Evolutionary conservation across 2,797 vertebrate species (phyloP).

Genomic region (Caiman crocodilus): DNA sequence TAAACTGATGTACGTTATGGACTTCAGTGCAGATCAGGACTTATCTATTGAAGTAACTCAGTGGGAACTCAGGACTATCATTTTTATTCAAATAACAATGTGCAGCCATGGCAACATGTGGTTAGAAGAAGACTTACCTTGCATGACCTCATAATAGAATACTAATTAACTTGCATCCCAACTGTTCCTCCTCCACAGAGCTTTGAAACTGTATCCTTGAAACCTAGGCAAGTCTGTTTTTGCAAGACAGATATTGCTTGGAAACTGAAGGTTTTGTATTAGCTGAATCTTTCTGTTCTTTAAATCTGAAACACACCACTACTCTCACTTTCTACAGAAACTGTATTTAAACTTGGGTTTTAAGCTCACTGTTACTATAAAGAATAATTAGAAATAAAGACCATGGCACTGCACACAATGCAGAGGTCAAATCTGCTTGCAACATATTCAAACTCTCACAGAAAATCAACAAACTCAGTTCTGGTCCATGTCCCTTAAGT

Average conservation of each 20-base stretch:
- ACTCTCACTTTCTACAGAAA: background rate
- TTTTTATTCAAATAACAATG: slow-evolving; percentile 1
- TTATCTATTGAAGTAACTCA: slow-evolving; percentile 17
- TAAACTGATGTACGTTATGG: background rate
- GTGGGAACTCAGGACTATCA: background rate
- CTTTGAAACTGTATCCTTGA: slow-evolving; percentile 45
- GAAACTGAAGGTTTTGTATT: background rate
- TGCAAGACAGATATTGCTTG: background rate
- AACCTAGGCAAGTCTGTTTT: background rate
- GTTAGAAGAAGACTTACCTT: slow-evolving; percentile 40
- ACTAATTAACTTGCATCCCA: slow-evolving; percentile 44
- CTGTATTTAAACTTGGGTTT: background rate
- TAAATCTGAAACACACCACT: background rate
- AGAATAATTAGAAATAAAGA: background rate
- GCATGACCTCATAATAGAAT: slow-evolving; percentile 22
- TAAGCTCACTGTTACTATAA: background rate
- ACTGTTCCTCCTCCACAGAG: slow-evolving; percentile 25
- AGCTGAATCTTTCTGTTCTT: background rate
- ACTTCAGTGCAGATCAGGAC: background rate
- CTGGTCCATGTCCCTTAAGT: background rate
- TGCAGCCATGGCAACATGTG: slow-evolving; percentile 16
- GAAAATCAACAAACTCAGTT: background rate
- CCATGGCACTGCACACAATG: background rate
- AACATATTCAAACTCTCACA: background rate
- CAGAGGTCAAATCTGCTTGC: background rate